Evolutionary conservation across 2,888 invertebrate species (phyloP), one percentile per base, ranked within the genome.

Genomic region (Drosophila aldrichi): DNA sequence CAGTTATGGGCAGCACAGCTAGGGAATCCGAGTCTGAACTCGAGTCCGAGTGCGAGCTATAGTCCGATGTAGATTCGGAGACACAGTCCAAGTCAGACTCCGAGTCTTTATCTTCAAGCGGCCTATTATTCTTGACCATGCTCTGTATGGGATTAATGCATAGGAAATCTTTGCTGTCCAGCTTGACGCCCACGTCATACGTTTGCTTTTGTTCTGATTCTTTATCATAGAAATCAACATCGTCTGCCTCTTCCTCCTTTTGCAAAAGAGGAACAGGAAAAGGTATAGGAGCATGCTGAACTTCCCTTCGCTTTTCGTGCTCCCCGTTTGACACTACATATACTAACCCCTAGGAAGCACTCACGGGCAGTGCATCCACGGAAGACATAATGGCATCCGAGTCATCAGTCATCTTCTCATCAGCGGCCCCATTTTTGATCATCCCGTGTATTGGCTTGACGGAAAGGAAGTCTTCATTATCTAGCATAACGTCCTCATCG

Each of bases 121-220:
- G 18, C 22, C 32, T 1, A 18, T 44, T 49, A 58, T 52, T 59
- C n/a, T 54, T 62, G 9, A 38, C 67, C 46, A 77, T 46, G 46
- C 70, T 56, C 44, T 46, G 60, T 10, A 55, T 70, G 44, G 71
- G 68, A 49, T 74, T 74, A 8, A 81, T 77, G 56, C 67, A 82
- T 0, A 76, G 68, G 22, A 84, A 87, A 57, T 84, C 84, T 5
- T 84, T 82, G 36, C 49, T 74, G 44, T 82, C 80, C 25, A 84
- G 59, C 16, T 76, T 48, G 52, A 73, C 69, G 14, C 79, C 74
- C 20, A 68, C 74, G 12, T 61, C 72, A 16, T 64, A 69, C 12
- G 38, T 48, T 20, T 29, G 34, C 8, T 58, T 52, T 20, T 58
- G 22, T 14, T 34, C 1, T 10, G n/a, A 25, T 20, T 57, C 25